Evolutionary conservation across 2,797 vertebrate species (phyloP).

Genomic region (Arnoldichthys spilopterus): DNA sequence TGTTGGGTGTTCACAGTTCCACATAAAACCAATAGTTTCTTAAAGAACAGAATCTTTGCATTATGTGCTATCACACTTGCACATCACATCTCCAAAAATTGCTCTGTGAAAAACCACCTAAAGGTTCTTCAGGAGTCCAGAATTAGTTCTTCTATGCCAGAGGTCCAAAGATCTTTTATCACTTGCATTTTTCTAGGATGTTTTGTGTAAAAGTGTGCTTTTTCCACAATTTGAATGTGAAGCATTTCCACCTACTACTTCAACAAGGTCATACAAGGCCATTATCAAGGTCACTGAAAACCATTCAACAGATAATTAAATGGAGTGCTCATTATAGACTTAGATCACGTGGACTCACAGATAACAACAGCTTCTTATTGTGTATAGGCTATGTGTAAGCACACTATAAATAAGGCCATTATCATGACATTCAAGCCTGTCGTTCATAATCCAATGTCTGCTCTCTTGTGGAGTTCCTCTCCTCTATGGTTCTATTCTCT

Average conservation of each 20-base stretch:
- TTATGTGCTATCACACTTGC: too few species aligned
- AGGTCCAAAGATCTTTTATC: too few species aligned
- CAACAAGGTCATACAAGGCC: slow-evolving; percentile 4
- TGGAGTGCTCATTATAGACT: not conserved
- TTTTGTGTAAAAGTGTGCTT: too few species aligned
- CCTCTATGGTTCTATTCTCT: slow-evolving; percentile 32
- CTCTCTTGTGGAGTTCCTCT: slow-evolving; percentile 28
- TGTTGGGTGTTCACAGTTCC: too few species aligned
- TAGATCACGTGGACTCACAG: slow-evolving; percentile 12
- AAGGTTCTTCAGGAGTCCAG: too few species aligned
- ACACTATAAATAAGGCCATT: slow-evolving; percentile 31
- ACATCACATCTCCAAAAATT: too few species aligned
- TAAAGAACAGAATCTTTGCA: too few species aligned
- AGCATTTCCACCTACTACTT: slow-evolving; percentile 18
- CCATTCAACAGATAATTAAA: slow-evolving; percentile 32
- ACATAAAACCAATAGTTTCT: too few species aligned
- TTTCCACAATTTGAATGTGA: slow-evolving; percentile 4
- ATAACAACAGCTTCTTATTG: slow-evolving; percentile 12
- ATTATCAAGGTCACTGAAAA: slow-evolving; percentile 24
- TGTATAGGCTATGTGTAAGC: slow-evolving; percentile 19
- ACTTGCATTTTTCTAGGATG: too few species aligned
- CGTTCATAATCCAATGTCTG: slow-evolving; percentile 33
- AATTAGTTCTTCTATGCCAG: too few species aligned
- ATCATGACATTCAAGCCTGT: slow-evolving; percentile 18
- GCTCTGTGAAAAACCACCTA: too few species aligned